Percentiles rank a stretch among this genome's conserved stretches.
phyloP scores from a whole-genome alignment of 2,888 invertebrate genomes.

The Sclerodermus sp. region DNA sequence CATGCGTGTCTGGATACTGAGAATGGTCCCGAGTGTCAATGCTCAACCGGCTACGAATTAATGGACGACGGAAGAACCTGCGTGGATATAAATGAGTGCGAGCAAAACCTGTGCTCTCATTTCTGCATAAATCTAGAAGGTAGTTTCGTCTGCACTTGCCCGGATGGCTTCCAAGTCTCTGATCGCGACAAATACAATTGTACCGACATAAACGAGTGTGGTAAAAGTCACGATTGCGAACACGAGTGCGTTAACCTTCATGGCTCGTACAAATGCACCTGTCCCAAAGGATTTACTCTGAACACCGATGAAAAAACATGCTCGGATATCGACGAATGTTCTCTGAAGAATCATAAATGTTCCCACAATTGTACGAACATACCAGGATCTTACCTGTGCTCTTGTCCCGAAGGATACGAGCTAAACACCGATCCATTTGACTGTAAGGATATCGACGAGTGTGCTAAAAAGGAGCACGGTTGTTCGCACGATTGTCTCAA shows the following conservation, averaged over 20 bases:
- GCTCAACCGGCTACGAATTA: conserved; percentile 60
- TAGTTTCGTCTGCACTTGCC: conserved; percentile 60
- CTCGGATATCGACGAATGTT: conserved; percentile 50
- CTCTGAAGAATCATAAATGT: conserved; percentile 52
- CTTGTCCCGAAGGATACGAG: conserved; percentile 29
- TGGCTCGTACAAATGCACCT: conserved; percentile 63
- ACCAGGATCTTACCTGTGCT: conserved; percentile 47
- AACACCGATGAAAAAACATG: conserved; percentile 51
- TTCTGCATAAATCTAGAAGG: conserved; percentile 62
- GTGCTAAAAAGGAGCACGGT: conserved; percentile 36
- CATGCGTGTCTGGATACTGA: conserved; percentile 38
- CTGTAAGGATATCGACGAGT: conserved; percentile 49
- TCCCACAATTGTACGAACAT: conserved; percentile 30
- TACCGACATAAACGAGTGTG: conserved; percentile 37
- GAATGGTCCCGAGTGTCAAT: conserved; percentile 58
- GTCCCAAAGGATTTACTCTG: conserved; percentile 55
- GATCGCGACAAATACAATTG: conserved; percentile 33
- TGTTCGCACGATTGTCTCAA: conserved; percentile 62
- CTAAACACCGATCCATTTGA: conserved; percentile 47
- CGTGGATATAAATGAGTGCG: conserved; percentile 63
- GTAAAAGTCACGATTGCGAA: conserved; percentile 45
- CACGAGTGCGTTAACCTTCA: conserved; percentile 58
- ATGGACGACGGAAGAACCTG: conserved; percentile 51
- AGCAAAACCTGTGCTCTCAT: conserved; percentile 60
- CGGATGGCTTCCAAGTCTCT: conserved; percentile 46